Percentiles rank a stretch among this genome's conserved stretches.
phyloP scores from a whole-genome alignment of 2,888 invertebrate genomes.

The Aporophyla nigra region DNA sequence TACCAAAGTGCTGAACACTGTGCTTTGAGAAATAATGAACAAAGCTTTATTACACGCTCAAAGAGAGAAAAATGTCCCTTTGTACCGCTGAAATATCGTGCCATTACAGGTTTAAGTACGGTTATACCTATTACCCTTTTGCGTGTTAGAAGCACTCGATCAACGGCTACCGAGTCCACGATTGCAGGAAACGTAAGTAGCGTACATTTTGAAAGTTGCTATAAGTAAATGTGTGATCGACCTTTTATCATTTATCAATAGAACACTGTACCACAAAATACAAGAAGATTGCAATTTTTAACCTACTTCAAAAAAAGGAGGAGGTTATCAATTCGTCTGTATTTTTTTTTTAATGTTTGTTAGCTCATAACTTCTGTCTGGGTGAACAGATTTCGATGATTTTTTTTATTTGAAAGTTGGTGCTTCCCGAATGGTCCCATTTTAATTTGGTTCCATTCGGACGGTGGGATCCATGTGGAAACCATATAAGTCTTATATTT shows the following conservation, averaged over 20 bases:
- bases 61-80: conserved; percentile 20
- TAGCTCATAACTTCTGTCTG: too few relatives aligned
- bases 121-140: conserved; percentile 28
- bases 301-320: too few relatives aligned
- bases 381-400: too few relatives aligned
- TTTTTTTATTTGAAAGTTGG: too few relatives aligned
- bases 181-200: conserved; percentile 22
- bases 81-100: conserved; percentile 39
- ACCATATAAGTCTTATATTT: too few relatives aligned
- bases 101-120: conserved; percentile 25
- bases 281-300: not conserved
- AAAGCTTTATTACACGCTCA: conserved; percentile 10
- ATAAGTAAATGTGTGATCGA: conserved; percentile 38
- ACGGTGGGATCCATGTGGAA: too few relatives aligned
- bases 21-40: conserved; percentile 1
- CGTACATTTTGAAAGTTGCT: conserved; percentile 24
- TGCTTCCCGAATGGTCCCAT: too few relatives aligned
- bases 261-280: not conserved
- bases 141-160: conserved; percentile 40
- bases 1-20: conserved; percentile 20
- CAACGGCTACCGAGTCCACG: conserved; percentile 10
- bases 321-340: too few relatives aligned
- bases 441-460: too few relatives aligned
- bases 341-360: too few relatives aligned
- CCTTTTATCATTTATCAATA: not conserved